Evolutionary conservation across 1,140 invertebrate genomes (phyloP).

Genomic region (Ceratitis capitata): DNA sequence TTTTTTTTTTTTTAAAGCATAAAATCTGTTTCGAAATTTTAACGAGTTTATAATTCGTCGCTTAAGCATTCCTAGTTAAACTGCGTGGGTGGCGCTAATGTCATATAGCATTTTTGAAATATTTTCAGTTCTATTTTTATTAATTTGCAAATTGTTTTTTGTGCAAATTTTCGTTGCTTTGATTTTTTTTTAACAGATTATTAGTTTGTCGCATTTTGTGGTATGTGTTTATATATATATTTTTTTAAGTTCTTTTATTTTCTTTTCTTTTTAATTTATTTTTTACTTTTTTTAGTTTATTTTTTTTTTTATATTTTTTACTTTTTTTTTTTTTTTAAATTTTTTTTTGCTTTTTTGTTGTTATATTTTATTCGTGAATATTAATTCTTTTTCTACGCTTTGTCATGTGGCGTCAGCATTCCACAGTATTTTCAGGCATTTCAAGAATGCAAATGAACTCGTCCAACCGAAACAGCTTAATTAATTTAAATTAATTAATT

Average conservation of each 20-base stretch:
- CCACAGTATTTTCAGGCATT: background rate
- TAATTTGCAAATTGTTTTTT: background rate
- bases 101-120: too few relatives aligned
- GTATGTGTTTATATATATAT: too few relatives aligned
- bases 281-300: background rate
- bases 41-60: background rate
- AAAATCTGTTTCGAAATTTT: background rate
- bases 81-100: background rate
- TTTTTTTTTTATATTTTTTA: background rate
- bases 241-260: too few relatives aligned
- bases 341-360: background rate
- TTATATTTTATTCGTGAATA: too few relatives aligned
- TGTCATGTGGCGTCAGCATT: background rate
- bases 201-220: too few relatives aligned
- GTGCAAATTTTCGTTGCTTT: background rate
- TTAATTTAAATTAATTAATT: background rate
- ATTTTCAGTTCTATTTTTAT: background rate
- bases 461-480: background rate
- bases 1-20: background rate
- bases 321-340: background rate
- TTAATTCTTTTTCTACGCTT: background rate
- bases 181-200: too few relatives aligned
- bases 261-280: too few relatives aligned
- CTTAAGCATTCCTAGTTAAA: background rate
- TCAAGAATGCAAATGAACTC: background rate